Base-by-base conservation (phyloP, 2,113 vertebrate genomes). In the Parus major region DNA sequence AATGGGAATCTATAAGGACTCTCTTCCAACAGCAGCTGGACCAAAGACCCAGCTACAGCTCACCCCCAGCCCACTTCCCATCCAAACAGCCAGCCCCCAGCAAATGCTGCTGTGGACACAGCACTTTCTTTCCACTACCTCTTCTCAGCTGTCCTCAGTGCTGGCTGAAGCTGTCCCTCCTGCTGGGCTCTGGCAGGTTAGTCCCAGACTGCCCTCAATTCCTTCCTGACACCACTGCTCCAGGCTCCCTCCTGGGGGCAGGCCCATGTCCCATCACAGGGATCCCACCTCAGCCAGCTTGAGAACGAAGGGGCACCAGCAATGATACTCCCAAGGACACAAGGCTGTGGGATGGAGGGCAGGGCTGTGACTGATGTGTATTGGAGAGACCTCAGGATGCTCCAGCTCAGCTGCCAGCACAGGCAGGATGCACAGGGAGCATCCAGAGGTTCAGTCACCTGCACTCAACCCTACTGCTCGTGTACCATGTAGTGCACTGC, bases 381-480 rank as follows among this genome's bases (percentile, higher is more conserved):
- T 5, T 25, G 55, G 60, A 84, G n/a, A 23, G 14, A 52, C 10
- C 42, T 47, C 47, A 29, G 36, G 15, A 8, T 73, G 55, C 25
- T 76, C 28, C 64, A 70, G 77, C 23, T 72, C 39, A 39, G 75
- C n/a, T 39, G 53, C 14, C 31, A 79, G 41, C 35, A 11, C 12
- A 57, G 70, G 42, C 52, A 68, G 57, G 56, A 21, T 0, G 1
- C 52, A 31, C 28, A 44, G 56, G n/a, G 36, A 39, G 8, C 6
- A 4, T 8, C 2, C 4, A 19, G 31, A 1, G 2, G n/a, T 52
- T 61, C 25, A 7, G 33, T 15, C 11, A 25, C 31, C 22, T 1
- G 4, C 12, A 4, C 33, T 66, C n/a, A 5, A 3, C 56, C 60
- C 44, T 29, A 3, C 15, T 64, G 44, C 39, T 80, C 69, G 72